Base-by-base conservation (phyloP, 2,888 invertebrate species). In the Thymelicus sylvestris region DNA sequence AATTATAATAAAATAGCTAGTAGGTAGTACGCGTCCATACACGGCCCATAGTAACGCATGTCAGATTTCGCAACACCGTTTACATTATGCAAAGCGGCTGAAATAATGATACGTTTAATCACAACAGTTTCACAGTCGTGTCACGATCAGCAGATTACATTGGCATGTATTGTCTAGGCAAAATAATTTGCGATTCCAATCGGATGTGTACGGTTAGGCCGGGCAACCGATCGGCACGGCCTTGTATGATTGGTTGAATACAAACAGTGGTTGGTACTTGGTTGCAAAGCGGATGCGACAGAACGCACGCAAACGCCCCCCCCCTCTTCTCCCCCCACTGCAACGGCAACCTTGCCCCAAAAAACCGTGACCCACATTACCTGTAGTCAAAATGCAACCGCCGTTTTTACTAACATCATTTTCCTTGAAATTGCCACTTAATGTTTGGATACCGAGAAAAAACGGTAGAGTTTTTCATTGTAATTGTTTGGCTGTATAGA, bases 311-410 rank as follows among this genome's bases (percentile, higher is more conserved):
- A 84, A 78, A 75, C 19, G 78, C 80, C 80, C 73, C 77, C 80
- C 75, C 77, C 75, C 78, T 78, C 72, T 10, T 78, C 72, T 10
- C 74, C 72, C 60, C 72, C 75, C 75, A 80, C 81, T 87, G 89
- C 89, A 88, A 86, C 78, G 76, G 78, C 86, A 91, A 91, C 93
- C 93, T 93, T 93, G 93, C 88, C 86, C 92, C 89, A 86, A 91
- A 91, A 92, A 85, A 88, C 88, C 86, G 81, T 91, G 92, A 92
- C 93, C 92, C 85, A 93, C 91, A 91, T 93, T 89, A 80, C 82
- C 82, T 76, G 71, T 81, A 86, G 84, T 84, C 87, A 89, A 90
- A 92, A 90, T 90, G 89, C 88, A 91, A 83, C 80, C 82, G 87
- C 76, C 83, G 86, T 88, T 90, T 90, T 91, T 90, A 89, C 84